A percentile compares a stretch with the other conserved stretches of the same genome.
Conservation (phyloP, 1,140 invertebrate species). For the Nymphalis io region DNA sequence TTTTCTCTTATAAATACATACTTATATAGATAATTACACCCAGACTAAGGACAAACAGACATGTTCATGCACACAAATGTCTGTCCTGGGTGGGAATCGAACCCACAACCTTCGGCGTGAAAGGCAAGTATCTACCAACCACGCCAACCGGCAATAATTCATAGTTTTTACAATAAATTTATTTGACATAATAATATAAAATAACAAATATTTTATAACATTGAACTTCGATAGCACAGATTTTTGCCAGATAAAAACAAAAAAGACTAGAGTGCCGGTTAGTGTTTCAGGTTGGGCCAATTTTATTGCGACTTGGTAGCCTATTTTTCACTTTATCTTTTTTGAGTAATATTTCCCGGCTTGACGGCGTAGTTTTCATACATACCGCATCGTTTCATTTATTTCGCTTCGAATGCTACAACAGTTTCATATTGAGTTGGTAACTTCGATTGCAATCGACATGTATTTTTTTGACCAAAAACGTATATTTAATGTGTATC, state of each 20-base stretch:
- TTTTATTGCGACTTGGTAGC: slow-evolving; percentile 7
- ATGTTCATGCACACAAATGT: no score
- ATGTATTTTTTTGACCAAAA: neutral
- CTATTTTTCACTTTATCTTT: slow-evolving; percentile 10
- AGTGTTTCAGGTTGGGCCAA: neutral
- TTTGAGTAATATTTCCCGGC: slow-evolving; percentile 5
- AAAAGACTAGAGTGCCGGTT: neutral
- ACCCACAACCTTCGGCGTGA: no score
- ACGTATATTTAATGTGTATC: no score
- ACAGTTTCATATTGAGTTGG: neutral
- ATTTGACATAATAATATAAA: no score
- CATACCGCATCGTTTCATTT: slow-evolving; percentile 2
- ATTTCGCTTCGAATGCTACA: neutral
- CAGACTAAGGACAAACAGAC: no score
- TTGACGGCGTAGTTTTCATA: neutral
- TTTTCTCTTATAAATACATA: no score
- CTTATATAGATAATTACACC: no score
- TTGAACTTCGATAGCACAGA: neutral
- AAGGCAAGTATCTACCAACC: no score
- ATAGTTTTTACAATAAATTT: no score
- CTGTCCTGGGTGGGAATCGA: no score
- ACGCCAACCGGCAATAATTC: no score
- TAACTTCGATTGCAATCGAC: neutral
- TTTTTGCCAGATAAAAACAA: neutral
- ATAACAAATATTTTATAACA: no score